phyloP scores from a whole-genome alignment of 2,888 invertebrate genomes.

The Diloba caeruleocephala region DNA sequence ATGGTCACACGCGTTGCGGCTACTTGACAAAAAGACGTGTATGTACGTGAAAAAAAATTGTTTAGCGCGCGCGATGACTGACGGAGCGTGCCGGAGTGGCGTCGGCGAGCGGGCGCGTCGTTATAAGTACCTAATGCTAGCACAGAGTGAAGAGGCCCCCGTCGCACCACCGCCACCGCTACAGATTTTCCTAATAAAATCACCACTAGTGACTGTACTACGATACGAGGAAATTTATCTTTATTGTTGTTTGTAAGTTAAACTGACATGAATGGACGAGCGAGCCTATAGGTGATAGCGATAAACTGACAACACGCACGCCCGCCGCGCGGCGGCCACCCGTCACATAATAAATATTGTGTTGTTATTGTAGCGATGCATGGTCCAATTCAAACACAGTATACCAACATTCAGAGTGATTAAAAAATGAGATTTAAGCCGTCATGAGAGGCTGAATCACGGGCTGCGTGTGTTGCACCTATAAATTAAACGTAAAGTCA shows the following conservation, averaged over 20 bases:
- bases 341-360: constrained; percentile 30
- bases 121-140: constrained; percentile 60
- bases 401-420: no score
- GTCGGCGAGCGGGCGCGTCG: constrained; percentile 57
- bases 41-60: constrained; percentile 37
- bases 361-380: constrained; percentile 37
- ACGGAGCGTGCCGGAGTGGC: constrained; percentile 70
- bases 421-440: no score
- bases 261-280: constrained; percentile 47
- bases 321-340: constrained; percentile 1
- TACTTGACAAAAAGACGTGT: constrained; percentile 23
- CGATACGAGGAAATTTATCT: constrained; percentile 25
- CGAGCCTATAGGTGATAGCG: constrained; percentile 32
- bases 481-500: no score
- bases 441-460: no score
- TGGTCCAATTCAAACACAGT: constrained; percentile 19
- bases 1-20: constrained; percentile 56
- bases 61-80: constrained; percentile 56
- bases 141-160: constrained; percentile 53
- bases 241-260: constrained; percentile 38
- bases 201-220: constrained; percentile 29
- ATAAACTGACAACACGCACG: constrained; percentile 34
- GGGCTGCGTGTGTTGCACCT: no score
- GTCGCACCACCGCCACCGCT: constrained; percentile 31
- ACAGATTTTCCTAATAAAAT: constrained; percentile 40